Evolutionary conservation across 2,797 vertebrate species (phyloP), one percentile per base, ranked within the genome.

Genomic region (Pseudochaenichthys georgianus): DNA sequence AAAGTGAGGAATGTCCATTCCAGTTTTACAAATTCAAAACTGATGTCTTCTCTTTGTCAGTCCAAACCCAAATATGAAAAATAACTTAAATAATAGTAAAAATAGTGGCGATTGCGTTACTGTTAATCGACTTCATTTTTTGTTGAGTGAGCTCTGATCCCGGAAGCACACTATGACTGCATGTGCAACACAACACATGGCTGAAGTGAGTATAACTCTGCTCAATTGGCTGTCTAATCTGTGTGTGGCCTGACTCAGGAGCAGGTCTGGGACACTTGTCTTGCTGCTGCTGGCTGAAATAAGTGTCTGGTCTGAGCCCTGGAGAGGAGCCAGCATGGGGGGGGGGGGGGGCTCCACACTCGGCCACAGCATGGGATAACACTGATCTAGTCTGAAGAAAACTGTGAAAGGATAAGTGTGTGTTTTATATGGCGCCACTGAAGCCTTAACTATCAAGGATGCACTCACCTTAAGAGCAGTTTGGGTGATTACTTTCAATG

Each of bases 321-420:
- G 77, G 85, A 87, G 55, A 54, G 57, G 23, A 74, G 87, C 81
- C 86, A 86, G 71, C 45, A 1, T 54, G 54, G 28, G 54, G 28
- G 28, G n/a, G n/a, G n/a, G n/a, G 28, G 28, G 28, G 70, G 77
- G 68, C 62, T 70, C 11, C 38, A 75, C 66, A 51, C 55, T 48
- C 53, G 31, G 38, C 50, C 65, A 51, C 70, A 78, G 68, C 73
- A 59, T 70, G 74, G 74, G 58, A 82, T 53, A 55, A 70, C 59
- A 45, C 34, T 47, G 46, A 71, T 60, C 47, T 73, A 45, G 64
- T 13, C 54, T 45, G 60, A n/a, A 57, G 42, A 67, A 6, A 21
- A 17, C 41, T 17, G 21, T 23, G 41, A 42, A 21, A 38, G 19
- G 47, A 57, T 69, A 47, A 17, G 50, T 52, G 45, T 54, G 59